Conservation (phyloP, 2,888 invertebrate species). For the Seladonia tumulorum region DNA sequence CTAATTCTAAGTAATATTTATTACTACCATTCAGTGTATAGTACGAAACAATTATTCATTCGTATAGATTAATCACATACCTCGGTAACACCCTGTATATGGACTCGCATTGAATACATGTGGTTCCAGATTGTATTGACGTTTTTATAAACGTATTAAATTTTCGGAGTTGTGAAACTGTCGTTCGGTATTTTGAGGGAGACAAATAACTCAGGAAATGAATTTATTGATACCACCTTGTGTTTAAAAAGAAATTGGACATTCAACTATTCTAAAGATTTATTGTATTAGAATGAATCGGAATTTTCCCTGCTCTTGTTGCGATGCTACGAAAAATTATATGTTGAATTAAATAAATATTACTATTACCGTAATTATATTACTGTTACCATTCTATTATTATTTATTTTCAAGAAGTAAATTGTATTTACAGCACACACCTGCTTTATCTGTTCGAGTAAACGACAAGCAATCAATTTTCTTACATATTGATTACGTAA, state of each 20-base stretch:
- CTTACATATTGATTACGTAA: background rate
- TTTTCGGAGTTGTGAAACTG: slow-evolving; percentile 10
- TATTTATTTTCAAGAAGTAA: background rate
- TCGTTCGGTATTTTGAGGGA: slow-evolving; percentile 3
- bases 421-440: background rate
- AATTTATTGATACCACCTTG: background rate
- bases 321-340: too few relatives aligned
- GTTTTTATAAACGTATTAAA: slow-evolving; percentile 20
- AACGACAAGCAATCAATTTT: background rate
- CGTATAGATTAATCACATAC: background rate
- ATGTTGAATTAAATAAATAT: background rate
- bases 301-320: background rate
- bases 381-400: background rate
- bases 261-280: background rate
- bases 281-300: background rate
- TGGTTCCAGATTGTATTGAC: slow-evolving; percentile 27
- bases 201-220: background rate
- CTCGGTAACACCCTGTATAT: background rate
- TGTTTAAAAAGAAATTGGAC: background rate
- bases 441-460: background rate
- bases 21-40: too few relatives aligned
- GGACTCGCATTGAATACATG: slow-evolving; percentile 31
- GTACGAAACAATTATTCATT: background rate
- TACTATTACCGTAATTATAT: too few relatives aligned
- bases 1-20: too few relatives aligned